Conservation (phyloP, 1,140 invertebrate genomes). For the Drosophila azteca region DNA sequence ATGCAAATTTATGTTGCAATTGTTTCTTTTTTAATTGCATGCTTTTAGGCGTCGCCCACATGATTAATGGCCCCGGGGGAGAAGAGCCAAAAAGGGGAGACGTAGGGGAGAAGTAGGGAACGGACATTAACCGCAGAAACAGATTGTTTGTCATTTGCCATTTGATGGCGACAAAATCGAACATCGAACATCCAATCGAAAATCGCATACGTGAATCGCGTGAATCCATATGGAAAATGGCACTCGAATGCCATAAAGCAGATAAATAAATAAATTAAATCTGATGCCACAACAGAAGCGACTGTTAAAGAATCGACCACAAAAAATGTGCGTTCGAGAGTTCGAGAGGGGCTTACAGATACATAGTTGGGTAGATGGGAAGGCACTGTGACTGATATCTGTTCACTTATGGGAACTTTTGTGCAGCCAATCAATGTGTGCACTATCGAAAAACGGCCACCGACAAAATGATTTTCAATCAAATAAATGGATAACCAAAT, state of each 20-base stretch:
- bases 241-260: slow-evolving; percentile 45
- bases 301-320: no score
- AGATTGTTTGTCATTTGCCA: slow-evolving; percentile 74
- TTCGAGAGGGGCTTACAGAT: no score
- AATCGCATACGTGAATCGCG: background rate
- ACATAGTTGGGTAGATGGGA: no score
- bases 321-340: background rate
- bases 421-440: no score
- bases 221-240: slow-evolving; percentile 28
- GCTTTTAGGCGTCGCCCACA: slow-evolving; percentile 65
- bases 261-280: slow-evolving; percentile 61
- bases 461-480: no score
- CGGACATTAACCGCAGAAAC: slow-evolving; percentile 54
- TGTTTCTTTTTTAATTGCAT: slow-evolving; percentile 69
- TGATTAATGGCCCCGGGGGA: slow-evolving; percentile 61
- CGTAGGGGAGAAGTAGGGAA: background rate
- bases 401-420: no score
- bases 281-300: slow-evolving; percentile 10
- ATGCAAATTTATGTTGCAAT: slow-evolving; percentile 66
- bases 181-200: slow-evolving; percentile 25
- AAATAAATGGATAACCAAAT: no score
- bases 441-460: no score
- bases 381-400: no score
- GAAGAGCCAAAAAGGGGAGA: background rate
- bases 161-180: slow-evolving; percentile 58